Evolutionary conservation across 2,888 invertebrate genomes (phyloP).

Genomic region (Cerceris ruficornis): DNA sequence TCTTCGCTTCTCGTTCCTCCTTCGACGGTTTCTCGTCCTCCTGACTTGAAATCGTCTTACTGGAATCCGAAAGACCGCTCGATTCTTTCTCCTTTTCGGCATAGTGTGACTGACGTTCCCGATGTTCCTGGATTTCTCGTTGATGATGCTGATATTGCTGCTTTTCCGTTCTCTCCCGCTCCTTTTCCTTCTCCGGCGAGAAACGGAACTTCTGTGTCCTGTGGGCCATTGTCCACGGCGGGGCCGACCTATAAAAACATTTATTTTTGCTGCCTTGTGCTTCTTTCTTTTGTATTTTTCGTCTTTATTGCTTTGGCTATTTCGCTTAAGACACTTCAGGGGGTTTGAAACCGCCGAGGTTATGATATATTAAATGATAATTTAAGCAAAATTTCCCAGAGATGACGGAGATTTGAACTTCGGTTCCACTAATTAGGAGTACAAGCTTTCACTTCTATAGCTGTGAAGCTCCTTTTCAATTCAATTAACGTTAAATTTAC

Average conservation of each 20-base stretch:
- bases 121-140: conserved; percentile 67
- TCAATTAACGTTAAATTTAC: too few relatives aligned
- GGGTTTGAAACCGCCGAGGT: too few relatives aligned
- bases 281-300: not conserved
- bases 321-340: too few relatives aligned
- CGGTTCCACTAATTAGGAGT: too few relatives aligned
- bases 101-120: conserved; percentile 62
- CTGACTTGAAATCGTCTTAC: conserved; percentile 84
- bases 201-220: conserved; percentile 79
- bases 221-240: conserved; percentile 83
- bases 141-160: conserved; percentile 76
- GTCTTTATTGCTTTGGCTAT: not conserved
- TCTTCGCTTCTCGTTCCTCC: conserved; percentile 86
- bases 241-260: conserved; percentile 81
- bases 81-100: conserved; percentile 65
- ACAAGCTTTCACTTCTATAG: too few relatives aligned
- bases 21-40: conserved; percentile 82
- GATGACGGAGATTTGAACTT: too few relatives aligned
- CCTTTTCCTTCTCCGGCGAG: conserved; percentile 79
- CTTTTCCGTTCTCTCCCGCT: conserved; percentile 73
- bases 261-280: not conserved
- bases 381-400: too few relatives aligned
- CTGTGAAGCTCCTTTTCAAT: too few relatives aligned
- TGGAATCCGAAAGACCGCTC: conserved; percentile 82
- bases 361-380: too few relatives aligned